Evolutionary conservation across 2,797 vertebrate genomes (phyloP), one percentile per base, ranked within the genome.

Genomic region (Enteromius viviparus): DNA sequence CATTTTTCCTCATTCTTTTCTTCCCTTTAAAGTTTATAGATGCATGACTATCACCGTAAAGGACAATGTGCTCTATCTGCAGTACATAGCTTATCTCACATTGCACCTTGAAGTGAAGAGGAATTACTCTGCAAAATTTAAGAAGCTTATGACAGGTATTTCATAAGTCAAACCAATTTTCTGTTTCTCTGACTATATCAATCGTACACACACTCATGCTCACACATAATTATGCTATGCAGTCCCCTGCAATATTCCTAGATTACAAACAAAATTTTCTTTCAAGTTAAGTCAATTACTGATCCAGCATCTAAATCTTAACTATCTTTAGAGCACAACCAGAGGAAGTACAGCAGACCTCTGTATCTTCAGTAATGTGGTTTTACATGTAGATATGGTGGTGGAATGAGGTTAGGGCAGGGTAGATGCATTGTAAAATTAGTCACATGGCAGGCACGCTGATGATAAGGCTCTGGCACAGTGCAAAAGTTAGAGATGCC

Each of bases 241-340:
- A 75, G 77, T 82, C 34, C 65, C 76, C 37, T 77, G 62, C 64
- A 70, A 78, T 14, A 42, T 34, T 81, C 65, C 81, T 76, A 76
- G 84, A 87, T 87, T 62, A 84, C 75, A 85, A 85, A 66, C 26
- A 23, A 4, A 40, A 80, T 80, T 68, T 81, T 84, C 65, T 80
- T 68, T 71, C 37, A 68, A 60, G 51, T 68, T 53, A 82, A 49
- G 53, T 70, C 64, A 81, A 81, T 85, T 87, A 82, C 47, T 82
- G 32, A 64, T 76, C 68, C 0, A 80, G 26, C 4, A 34, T 37
- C 78, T n/a, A 76, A 60, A 74, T 75, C 62, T 40, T 21, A 78
- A 62, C 51, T 77, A 74, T 81, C 47, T 68, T 32, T 37, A 40
- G 21, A 71, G 37, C 21, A 69, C 9, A 64, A 65, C 62, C 68